Evolutionary conservation across 92 coral and sea anemone species (phyloP).

Genomic region (Pocillopora grandis): DNA sequence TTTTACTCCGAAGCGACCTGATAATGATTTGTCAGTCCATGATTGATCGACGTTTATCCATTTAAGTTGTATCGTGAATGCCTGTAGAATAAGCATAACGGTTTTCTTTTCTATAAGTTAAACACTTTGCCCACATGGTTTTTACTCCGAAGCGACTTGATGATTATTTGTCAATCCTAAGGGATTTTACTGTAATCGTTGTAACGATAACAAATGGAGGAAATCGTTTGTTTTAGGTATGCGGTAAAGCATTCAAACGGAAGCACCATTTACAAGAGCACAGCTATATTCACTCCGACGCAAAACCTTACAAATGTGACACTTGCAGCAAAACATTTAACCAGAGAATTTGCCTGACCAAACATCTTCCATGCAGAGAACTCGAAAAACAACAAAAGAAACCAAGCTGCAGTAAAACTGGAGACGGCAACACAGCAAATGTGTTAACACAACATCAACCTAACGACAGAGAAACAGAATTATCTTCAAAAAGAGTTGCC

Average conservation of each 20-base stretch:
- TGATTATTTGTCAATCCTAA: neutral
- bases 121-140: too few relatives aligned
- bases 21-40: neutral
- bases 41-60: too few relatives aligned
- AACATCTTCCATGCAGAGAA: slow-evolving; percentile 77
- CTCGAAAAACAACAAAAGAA: slow-evolving; percentile 58
- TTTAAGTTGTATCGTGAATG: too few relatives aligned
- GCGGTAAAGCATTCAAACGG: slow-evolving; percentile 80
- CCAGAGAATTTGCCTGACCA: slow-evolving; percentile 70
- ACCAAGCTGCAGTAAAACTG: slow-evolving; percentile 12
- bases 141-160: too few relatives aligned
- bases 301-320: slow-evolving; percentile 74
- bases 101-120: too few relatives aligned
- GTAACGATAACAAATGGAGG: neutral
- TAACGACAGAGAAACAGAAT: neutral
- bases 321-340: slow-evolving; percentile 67
- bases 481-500: neutral
- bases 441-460: neutral
- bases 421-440: neutral
- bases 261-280: slow-evolving; percentile 73
- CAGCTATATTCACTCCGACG: slow-evolving; percentile 64
- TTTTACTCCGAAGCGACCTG: too few relatives aligned
- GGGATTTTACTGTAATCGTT: neutral
- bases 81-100: too few relatives aligned
- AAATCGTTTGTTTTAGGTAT: slow-evolving; percentile 49